Evolutionary conservation across 2,113 vertebrate species (phyloP), one percentile per base, ranked within the genome.

Genomic region (Cyanoderma ruficeps): DNA sequence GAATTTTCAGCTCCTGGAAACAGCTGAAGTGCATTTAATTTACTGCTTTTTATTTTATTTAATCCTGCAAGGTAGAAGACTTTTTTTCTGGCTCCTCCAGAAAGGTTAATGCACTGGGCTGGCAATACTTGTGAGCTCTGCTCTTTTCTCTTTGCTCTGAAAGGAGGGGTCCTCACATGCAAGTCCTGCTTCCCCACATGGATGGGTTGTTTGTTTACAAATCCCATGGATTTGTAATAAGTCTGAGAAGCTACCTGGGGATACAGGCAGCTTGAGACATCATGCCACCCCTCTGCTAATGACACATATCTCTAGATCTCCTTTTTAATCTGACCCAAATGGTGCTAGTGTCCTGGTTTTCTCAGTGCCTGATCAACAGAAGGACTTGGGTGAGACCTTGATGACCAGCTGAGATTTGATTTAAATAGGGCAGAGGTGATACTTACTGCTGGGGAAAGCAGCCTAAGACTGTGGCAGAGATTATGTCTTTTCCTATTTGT

Each of bases 271-370:
- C 50, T 76, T 70, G 78, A 91, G 84, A 65, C 60, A 93, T 82
- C 90, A 88, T 4, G 19, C 79, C 89, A 92, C 72, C 56, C 21
- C 17, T 84, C 35, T 35, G 78, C 60, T 95, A 78, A 79, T 84
- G 80, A 83, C 50, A 94, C 3, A 1, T 25, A 84, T 56, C 44
- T 90, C 68, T 61, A 68, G 60, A 89, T 83, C 64, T 84, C 70
- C 61, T 74, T 84, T 93, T 85, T 89, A 95, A 93, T 92, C 82
- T 90, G 87, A 68, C 63, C 55, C 78, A 88, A 83, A 75, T 93
- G 70, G 63, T 83, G 59, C 42, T 15, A n/a, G 39, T 77, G 92
- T 87, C 93, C 94, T 64, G 81, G 75, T 93, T 94, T 94, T 67
- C 88, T 91, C 83, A 87, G 53, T 72, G 60, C 76, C 69, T 91